phyloP scores from a whole-genome alignment of 2,113 vertebrate genomes.

The Laterallus jamaicensis region DNA sequence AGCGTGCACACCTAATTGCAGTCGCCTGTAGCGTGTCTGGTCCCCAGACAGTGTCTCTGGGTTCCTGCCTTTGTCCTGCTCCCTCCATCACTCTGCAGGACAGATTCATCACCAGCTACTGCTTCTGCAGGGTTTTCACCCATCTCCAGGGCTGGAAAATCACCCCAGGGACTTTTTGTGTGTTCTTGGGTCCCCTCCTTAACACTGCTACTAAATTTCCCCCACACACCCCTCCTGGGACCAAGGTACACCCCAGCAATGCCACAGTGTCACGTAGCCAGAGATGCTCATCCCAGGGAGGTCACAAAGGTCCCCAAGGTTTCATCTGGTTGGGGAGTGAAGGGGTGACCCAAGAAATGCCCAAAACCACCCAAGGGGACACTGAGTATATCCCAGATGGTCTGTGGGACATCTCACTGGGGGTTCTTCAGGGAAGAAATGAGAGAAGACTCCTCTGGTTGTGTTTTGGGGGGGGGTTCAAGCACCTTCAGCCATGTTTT shows the following conservation, averaged over 20 bases:
- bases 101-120: rapidly evolving
- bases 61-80: no score
- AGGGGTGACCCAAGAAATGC: not conserved
- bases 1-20: not conserved
- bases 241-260: not conserved
- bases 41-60: no score
- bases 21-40: rapidly evolving
- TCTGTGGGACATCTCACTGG: rapidly evolving
- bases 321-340: not conserved
- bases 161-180: rapidly evolving
- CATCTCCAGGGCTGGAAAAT: not conserved
- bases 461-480: not conserved
- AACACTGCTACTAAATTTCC: not conserved
- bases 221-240: not conserved
- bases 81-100: rapidly evolving
- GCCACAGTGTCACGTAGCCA: rapidly evolving
- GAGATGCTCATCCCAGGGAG: rapidly evolving
- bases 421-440: no score
- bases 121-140: not conserved
- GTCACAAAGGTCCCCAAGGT: rapidly evolving
- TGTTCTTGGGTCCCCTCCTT: not conserved
- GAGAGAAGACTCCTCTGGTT: rapidly evolving
- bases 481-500: rapidly evolving
- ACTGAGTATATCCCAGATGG: rapidly evolving
- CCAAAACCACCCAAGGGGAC: not conserved